Evolutionary conservation across 2,113 vertebrate species (phyloP).

Genomic region (Epinephelus fuscoguttatus): DNA sequence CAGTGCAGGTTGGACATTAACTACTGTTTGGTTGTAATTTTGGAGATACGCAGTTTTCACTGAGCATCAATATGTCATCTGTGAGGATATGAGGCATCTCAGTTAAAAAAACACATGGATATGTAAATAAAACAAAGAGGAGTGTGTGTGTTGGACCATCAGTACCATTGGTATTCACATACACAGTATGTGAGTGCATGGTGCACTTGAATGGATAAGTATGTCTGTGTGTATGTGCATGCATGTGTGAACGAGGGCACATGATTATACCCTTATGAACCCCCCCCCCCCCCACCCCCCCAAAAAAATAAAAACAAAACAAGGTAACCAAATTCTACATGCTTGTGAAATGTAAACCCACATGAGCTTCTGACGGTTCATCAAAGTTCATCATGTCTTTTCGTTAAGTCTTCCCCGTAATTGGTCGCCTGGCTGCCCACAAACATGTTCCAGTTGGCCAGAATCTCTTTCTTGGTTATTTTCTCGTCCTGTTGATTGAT

Average conservation of each 20-base stretch:
- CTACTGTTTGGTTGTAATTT: background rate
- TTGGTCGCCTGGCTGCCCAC: constrained; percentile 95
- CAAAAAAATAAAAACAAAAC: too few relatives aligned
- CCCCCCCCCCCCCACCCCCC: background rate
- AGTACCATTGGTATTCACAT: constrained; percentile 40
- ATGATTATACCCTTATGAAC: background rate
- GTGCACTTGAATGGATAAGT: background rate
- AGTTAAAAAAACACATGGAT: background rate
- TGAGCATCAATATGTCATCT: background rate
- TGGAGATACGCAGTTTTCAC: background rate
- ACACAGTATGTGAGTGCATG: constrained; percentile 62
- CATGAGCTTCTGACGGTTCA: constrained; percentile 7
- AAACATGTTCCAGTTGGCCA: constrained; percentile 96
- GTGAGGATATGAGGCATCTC: background rate
- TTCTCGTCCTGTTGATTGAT: constrained; percentile 86
- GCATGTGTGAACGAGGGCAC: background rate
- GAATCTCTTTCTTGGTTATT: constrained; percentile 92
- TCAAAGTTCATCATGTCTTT: constrained; percentile 93
- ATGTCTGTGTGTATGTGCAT: constrained; percentile 6
- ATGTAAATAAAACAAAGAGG: background rate
- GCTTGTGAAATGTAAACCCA: background rate
- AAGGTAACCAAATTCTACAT: background rate
- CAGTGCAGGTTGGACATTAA: constrained; percentile 10
- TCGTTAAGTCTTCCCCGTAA: constrained; percentile 93
- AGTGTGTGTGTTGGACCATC: background rate